phyloP scores from a whole-genome alignment of 1,140 invertebrate species.

The Drosophila kohkoa region DNA sequence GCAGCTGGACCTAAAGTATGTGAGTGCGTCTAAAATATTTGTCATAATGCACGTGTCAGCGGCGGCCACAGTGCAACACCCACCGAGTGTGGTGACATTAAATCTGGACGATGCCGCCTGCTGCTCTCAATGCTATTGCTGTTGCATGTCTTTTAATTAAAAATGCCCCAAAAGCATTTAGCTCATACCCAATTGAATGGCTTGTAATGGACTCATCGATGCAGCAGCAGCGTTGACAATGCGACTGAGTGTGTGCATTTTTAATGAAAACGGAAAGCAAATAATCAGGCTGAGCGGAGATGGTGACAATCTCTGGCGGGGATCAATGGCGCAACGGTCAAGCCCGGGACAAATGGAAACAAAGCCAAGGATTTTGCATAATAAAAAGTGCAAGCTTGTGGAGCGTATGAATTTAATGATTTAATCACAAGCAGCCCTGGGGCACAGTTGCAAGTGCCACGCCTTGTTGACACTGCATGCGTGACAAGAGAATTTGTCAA shows the following conservation, averaged over 20 bases:
- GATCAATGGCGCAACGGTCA: conserved; percentile 58
- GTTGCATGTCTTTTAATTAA: conserved; percentile 79
- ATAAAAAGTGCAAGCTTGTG: conserved; percentile 73
- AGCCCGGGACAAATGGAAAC: conserved; percentile 50
- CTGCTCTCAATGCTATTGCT: conserved; percentile 27
- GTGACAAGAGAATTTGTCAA: conserved; percentile 80
- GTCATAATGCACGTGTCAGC: conserved; percentile 72
- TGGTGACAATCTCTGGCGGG: conserved; percentile 72
- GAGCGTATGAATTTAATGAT: conserved; percentile 83
- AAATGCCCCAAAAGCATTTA: conserved; percentile 84
- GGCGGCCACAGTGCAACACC: conserved; percentile 56
- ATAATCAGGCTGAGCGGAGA: conserved; percentile 60
- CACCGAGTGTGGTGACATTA: conserved; percentile 64
- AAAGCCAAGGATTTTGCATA: conserved; percentile 52
- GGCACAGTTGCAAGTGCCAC: conserved; percentile 44
- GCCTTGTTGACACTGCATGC: conserved; percentile 80
- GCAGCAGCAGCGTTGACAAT: conserved; percentile 38
- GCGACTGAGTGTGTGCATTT: conserved; percentile 49
- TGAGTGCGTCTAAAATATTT: conserved; percentile 64
- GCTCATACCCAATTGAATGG: conserved; percentile 45
- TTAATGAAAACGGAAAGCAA: conserved; percentile 81
- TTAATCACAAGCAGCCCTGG: conserved; percentile 62
- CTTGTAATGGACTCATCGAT: conserved; percentile 46
- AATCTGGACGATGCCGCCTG: conserved; percentile 45
- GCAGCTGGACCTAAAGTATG: conserved; percentile 1